A percentile compares a stretch with the other conserved stretches of the same genome.
These are phyloP conservation scores for Tanypteryx hageni DNA, from an alignment of 2,888 invertebrate genomes.

Conservation along the genomic window DNA sequence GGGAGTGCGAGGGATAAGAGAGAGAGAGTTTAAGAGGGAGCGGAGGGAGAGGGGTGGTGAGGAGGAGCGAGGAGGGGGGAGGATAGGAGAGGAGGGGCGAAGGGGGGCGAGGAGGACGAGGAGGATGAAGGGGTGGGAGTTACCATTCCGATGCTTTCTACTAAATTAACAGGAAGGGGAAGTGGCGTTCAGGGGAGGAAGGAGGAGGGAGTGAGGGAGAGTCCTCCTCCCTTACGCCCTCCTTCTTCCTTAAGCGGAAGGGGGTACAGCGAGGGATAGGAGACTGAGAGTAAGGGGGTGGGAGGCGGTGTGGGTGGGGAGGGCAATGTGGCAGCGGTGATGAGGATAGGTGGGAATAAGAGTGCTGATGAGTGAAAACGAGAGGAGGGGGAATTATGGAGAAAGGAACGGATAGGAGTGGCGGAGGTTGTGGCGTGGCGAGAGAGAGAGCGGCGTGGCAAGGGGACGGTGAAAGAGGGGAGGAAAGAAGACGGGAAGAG, in stretches of 20 bases:
- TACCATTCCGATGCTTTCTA: slow-evolving; percentile 52
- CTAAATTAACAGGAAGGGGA: slow-evolving; percentile 60
- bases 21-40: not conserved
- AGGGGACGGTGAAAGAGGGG: not conserved
- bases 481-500: too few species aligned
- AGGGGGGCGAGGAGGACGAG: not conserved
- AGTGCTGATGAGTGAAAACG: not conserved
- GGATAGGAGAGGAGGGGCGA: not conserved
- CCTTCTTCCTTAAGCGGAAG: not conserved
- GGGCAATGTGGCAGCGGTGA: not conserved
- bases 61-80: not conserved
- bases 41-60: not conserved
- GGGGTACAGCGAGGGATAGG: not conserved
- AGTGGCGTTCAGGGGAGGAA: not conserved
- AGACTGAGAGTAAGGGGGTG: not conserved
- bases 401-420: not conserved
- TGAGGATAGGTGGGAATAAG: slow-evolving; percentile 44
- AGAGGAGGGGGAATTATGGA: not conserved
- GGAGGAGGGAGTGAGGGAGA: too few species aligned
- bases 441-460: not conserved
- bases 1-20: not conserved
- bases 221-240: too few species aligned
- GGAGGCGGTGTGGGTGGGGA: not conserved
- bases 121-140: not conserved
- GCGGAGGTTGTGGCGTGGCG: not conserved